A percentile compares a stretch with the other conserved stretches of the same genome.
Conservation (phyloP, 2,888 invertebrate species). For the Eupelmus urozonus region DNA sequence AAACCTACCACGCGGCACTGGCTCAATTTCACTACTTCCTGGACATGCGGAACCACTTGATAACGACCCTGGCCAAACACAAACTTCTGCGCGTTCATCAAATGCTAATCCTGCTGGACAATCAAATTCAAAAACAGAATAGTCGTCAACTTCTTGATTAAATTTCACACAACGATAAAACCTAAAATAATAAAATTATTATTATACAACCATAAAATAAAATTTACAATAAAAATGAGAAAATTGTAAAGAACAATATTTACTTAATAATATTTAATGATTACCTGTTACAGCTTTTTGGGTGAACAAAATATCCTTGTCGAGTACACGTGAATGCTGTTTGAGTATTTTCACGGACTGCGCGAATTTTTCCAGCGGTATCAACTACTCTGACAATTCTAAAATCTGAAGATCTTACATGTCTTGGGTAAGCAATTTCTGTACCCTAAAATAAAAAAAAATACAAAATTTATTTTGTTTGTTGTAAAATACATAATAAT, state of each 20-base stretch:
- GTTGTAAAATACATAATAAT: no score
- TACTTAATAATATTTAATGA: constrained; percentile 10
- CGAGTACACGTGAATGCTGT: constrained; percentile 87
- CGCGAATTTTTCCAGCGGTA: constrained; percentile 85
- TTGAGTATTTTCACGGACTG: constrained; percentile 85
- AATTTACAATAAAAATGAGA: neutral
- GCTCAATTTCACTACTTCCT: constrained; percentile 88
- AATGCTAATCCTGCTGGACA: constrained; percentile 88
- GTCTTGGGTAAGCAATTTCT: constrained; percentile 67
- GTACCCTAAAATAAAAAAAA: constrained; percentile 79
- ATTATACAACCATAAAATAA: neutral
- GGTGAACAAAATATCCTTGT: constrained; percentile 89
- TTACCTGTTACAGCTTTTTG: constrained; percentile 84
- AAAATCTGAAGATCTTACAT: constrained; percentile 84
- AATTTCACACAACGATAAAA: constrained; percentile 91
- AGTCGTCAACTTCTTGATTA: constrained; percentile 86
- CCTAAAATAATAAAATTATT: constrained; percentile 69
- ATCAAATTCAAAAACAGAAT: constrained; percentile 89
- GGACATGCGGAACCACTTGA: constrained; percentile 86
- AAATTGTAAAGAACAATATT: constrained; percentile 19
- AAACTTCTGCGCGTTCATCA: constrained; percentile 87
- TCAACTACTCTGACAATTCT: constrained; percentile 86
- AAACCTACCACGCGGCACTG: constrained; percentile 84
- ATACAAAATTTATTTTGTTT: constrained; percentile 34
- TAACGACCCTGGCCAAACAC: constrained; percentile 88